Evolutionary conservation across 1,140 invertebrate genomes (phyloP), one percentile per base, ranked within the genome.

Genomic region (Drosophila orosa): DNA sequence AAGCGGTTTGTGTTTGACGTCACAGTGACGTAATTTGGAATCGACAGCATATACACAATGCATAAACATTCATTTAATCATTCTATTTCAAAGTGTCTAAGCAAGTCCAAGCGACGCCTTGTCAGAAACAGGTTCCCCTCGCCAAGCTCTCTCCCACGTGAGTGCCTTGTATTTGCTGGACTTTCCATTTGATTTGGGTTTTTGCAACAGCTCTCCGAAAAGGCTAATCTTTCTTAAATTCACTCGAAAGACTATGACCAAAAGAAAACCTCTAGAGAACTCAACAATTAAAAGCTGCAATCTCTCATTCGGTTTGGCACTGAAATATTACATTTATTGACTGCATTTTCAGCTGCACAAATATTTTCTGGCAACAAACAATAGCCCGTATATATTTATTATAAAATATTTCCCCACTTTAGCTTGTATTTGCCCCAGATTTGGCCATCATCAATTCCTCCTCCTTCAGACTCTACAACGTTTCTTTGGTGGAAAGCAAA

Each of bases 31-130:
- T 86, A 84, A 86, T 86, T 86, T 62, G 60, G 45, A 67, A 73
- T 68, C 75, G 83, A 81, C 78, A 81, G 59, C 74, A 85, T 77
- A 77, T 65, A 69, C 42, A 78, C 67, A 87, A 89, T 75, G 73
- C 76, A 87, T 87, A 87, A 84, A 84, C 83, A 86, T 87, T 79
- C 74, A 73, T 66, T 86, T 80, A 87, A 86, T 86, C 80, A 86
- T 83, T 89, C 55, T 80, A 67, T 74, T 83, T 65, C 87, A 72
- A 73, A 73, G 79, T 83, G 83, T 86, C 83, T 86, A 63, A 86
- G 65, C 71, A 66, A 77, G 54, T 77, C 65, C 19, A 77, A 77
- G 74, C 74, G 74, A 62, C 74, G 74, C 71, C 81, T 74, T 57
- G 66, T 61, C 68, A 40, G 39, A 86, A 67, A 68, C 65, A 44